Evolutionary conservation across 2,113 vertebrate genomes (phyloP).

Genomic region (Sebastes schlegelii): DNA sequence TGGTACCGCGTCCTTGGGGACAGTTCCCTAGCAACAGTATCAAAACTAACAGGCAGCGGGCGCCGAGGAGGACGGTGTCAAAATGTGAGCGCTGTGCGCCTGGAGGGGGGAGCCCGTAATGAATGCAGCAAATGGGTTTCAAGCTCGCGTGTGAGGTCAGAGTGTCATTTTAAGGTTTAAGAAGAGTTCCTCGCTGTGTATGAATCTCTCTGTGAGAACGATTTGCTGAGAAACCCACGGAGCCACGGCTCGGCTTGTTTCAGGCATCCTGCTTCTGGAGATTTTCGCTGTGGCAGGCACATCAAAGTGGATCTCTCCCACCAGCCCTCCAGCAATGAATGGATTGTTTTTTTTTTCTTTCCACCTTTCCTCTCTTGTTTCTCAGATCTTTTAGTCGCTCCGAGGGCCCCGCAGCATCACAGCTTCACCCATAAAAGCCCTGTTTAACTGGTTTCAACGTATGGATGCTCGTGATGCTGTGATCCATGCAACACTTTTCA

Average conservation of each 20-base stretch:
- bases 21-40: slow-evolving; percentile 81
- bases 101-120: slow-evolving; percentile 43
- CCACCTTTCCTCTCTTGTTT: slow-evolving; percentile 40
- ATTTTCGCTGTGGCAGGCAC: slow-evolving; percentile 62
- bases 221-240: slow-evolving; percentile 16
- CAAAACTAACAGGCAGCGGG: slow-evolving; percentile 70
- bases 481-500: slow-evolving; percentile 21
- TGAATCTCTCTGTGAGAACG: slow-evolving; percentile 4
- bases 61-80: slow-evolving; percentile 54
- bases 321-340: slow-evolving; percentile 63
- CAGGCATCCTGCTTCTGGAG: slow-evolving; percentile 55
- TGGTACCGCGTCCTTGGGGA: slow-evolving; percentile 68
- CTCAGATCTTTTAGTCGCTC: slow-evolving; percentile 52
- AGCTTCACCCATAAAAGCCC: slow-evolving; percentile 32
- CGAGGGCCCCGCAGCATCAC: slow-evolving; percentile 15
- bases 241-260: slow-evolving; percentile 41
- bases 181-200: slow-evolving; percentile 29
- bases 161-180: slow-evolving; percentile 42
- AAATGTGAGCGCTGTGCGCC: slow-evolving; percentile 53
- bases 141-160: slow-evolving; percentile 54
- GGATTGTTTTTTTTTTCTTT: slow-evolving; percentile 23
- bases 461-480: slow-evolving; percentile 13
- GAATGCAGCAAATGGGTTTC: slow-evolving; percentile 57
- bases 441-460: slow-evolving; percentile 35
- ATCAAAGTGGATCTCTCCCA: slow-evolving; percentile 70